Percentiles rank a stretch among this genome's conserved stretches.
Evolutionary conservation across 1,140 invertebrate genomes (phyloP).

Genomic region (Procambarus virginalis): DNA sequence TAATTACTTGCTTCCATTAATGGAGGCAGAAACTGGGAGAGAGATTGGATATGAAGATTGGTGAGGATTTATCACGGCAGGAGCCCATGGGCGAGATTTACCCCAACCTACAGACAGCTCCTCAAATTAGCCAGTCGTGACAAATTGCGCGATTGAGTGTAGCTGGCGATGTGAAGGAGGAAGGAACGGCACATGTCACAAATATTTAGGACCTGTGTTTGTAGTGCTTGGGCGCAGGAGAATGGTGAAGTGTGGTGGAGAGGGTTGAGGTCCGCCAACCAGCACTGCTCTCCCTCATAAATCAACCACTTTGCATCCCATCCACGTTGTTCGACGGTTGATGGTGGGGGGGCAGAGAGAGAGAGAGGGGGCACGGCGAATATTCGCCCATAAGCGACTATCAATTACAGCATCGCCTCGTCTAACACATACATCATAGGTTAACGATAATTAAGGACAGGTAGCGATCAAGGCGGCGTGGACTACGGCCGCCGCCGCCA

Average conservation of each 20-base stretch:
- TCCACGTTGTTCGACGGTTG: neutral
- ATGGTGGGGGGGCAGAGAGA: no score
- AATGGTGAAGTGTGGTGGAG: neutral
- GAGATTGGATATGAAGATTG: no score
- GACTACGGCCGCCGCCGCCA: neutral
- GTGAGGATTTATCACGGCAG: no score
- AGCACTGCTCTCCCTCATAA: neutral
- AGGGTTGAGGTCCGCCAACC: neutral
- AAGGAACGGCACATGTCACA: neutral
- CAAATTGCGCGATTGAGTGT: neutral
- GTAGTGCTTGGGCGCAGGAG: neutral
- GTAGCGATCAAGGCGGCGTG: neutral
- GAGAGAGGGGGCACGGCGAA: neutral
- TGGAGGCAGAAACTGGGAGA: no score
- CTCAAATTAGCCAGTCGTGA: slow-evolving; percentile 12
- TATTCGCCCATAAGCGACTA: neutral
- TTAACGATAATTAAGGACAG: neutral
- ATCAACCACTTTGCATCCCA: neutral
- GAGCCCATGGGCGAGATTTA: no score
- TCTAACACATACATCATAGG: slow-evolving; percentile 20
- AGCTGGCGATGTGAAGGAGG: neutral
- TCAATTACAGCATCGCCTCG: slow-evolving; percentile 3
- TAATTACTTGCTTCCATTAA: no score
- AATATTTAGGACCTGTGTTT: neutral
- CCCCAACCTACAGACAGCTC: neutral